These are phyloP conservation scores for Sinotaia quadrata DNA, from an alignment of 2,888 invertebrate genomes.

Conservation along the genomic window DNA sequence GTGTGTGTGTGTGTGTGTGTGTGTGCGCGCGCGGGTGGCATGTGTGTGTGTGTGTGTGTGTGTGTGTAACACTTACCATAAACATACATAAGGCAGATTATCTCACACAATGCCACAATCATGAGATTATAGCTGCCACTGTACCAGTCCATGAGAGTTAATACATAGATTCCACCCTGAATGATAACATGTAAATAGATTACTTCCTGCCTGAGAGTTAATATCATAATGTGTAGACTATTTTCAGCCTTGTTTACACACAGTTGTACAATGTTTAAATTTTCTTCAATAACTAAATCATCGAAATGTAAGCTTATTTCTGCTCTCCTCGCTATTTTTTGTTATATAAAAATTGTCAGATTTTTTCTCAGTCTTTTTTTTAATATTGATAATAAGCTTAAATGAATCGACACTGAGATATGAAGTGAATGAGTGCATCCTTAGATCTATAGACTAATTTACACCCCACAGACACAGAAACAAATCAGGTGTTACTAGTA, in stretches of 20 bases:
- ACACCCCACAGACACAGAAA: no score
- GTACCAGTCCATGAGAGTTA: constrained; percentile 66
- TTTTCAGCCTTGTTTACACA: not conserved
- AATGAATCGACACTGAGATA: no score
- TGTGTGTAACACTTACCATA: constrained; percentile 51
- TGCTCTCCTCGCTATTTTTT: no score
- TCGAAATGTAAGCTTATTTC: no score
- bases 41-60: constrained; percentile 3
- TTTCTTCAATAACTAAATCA: no score
- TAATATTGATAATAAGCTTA: no score
- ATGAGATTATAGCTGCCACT: constrained; percentile 66
- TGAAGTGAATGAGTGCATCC: no score
- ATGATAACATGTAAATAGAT: constrained; percentile 61
- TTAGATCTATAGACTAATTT: no score
- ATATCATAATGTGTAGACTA: not conserved
- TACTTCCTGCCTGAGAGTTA: constrained; percentile 61
- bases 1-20: constrained; percentile 1
- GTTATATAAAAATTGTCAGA: no score
- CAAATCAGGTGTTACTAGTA: no score
- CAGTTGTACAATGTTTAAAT: not conserved
- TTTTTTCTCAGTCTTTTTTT: no score
- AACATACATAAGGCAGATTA: constrained; percentile 59
- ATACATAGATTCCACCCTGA: constrained; percentile 67
- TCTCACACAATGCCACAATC: constrained; percentile 59
- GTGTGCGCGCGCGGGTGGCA: not conserved